A percentile compares a stretch with the other conserved stretches of the same genome.
These are phyloP conservation scores for Bovichtus diacanthus DNA, from an alignment of 2,797 vertebrate species.

Conservation along the genomic window DNA sequence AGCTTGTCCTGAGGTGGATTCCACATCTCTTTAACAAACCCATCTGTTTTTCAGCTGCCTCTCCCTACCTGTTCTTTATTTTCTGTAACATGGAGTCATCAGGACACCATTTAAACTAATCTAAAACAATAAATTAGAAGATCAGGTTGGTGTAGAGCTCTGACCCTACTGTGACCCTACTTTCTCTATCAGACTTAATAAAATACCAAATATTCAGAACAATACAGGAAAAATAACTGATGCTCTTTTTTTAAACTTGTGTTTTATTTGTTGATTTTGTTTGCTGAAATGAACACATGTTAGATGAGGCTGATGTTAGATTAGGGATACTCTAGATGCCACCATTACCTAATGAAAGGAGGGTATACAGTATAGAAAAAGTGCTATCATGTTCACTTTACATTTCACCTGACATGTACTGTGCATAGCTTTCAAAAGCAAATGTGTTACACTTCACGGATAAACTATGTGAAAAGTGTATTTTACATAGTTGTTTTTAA, in stretches of 20 bases:
- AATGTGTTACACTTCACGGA: not conserved
- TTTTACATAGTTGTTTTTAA: not conserved
- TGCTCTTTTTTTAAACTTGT: not conserved
- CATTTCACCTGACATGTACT: not conserved
- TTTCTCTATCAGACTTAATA: not conserved
- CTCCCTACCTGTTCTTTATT: no score
- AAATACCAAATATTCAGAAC: not conserved
- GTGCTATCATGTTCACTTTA: not conserved
- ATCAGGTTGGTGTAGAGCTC: not conserved
- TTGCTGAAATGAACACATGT: not conserved
- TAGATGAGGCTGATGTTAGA: not conserved
- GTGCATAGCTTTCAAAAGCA: not conserved
- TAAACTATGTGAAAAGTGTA: not conserved
- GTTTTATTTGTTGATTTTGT: not conserved
- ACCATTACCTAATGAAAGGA: not conserved
- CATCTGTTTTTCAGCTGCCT: not conserved
- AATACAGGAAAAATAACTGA: not conserved
- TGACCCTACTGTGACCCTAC: not conserved
- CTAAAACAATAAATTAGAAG: not conserved
- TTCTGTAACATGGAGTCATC: no score
- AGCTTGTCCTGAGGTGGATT: conserved; percentile 24
- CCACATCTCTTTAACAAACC: conserved; percentile 24
- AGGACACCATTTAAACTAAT: no score
- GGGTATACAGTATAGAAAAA: no score
- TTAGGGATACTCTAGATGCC: conserved; percentile 5